Evolutionary conservation across 2,797 vertebrate genomes (phyloP).

Genomic region (Arrhamphus sclerolepis): DNA sequence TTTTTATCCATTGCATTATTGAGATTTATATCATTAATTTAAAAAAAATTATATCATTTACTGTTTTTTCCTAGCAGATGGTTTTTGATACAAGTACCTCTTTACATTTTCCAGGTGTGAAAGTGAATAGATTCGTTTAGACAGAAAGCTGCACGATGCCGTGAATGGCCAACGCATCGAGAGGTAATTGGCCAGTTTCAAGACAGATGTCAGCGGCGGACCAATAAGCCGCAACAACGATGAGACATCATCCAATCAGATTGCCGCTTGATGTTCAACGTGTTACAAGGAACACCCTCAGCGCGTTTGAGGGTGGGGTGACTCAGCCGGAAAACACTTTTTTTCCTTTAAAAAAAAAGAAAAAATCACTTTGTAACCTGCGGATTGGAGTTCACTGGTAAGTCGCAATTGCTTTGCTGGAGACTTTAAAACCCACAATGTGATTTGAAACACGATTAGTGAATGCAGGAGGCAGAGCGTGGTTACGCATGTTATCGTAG

Average conservation of each 20-base stretch:
- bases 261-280: slow-evolving; percentile 6
- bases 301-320: slow-evolving; percentile 78
- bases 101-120: neutral
- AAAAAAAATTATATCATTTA: too few relatives aligned
- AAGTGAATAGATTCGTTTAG: slow-evolving; percentile 26
- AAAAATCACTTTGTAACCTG: slow-evolving; percentile 67
- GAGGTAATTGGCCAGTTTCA: slow-evolving; percentile 50
- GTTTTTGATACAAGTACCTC: too few relatives aligned
- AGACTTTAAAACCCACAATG: neutral
- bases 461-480: neutral
- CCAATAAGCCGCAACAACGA: slow-evolving; percentile 54
- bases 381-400: slow-evolving; percentile 69
- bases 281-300: slow-evolving; percentile 25
- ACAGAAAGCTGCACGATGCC: slow-evolving; percentile 31
- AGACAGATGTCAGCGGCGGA: slow-evolving; percentile 16
- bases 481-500: slow-evolving; percentile 1
- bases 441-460: neutral
- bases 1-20: too few relatives aligned
- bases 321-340: slow-evolving; percentile 75
- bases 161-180: slow-evolving; percentile 65
- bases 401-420: slow-evolving; percentile 52
- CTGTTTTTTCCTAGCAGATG: too few relatives aligned
- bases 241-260: slow-evolving; percentile 55
- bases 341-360: slow-evolving; percentile 44
- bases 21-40: too few relatives aligned